A percentile compares a stretch with the other conserved stretches of the same genome.
These are phyloP conservation scores for Hypothenemus hampei DNA, from an alignment of 1,140 invertebrate species.

Conservation along the genomic window DNA sequence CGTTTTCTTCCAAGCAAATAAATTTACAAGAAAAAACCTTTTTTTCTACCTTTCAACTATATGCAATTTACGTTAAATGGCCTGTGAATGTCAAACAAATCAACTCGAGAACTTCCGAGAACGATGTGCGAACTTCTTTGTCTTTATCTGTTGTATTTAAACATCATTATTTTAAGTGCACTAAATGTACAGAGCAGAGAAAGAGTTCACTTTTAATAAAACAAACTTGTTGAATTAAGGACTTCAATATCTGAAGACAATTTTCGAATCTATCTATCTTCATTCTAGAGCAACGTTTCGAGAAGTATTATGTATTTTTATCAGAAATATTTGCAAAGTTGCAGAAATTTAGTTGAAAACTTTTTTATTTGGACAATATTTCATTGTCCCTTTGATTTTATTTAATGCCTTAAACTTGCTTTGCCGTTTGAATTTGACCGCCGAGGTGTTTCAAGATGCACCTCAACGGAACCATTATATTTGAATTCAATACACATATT, in stretches of 20 bases:
- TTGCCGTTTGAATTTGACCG: slow-evolving; percentile 32
- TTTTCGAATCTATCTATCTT: too few relatives aligned
- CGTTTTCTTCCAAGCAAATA: neutral
- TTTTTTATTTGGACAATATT: too few relatives aligned
- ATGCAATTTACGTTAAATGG: neutral
- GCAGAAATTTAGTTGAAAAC: too few relatives aligned
- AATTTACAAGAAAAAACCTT: neutral
- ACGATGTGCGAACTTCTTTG: neutral
- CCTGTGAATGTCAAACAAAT: neutral
- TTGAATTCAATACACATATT: slow-evolving; percentile 38
- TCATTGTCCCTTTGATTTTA: too few relatives aligned
- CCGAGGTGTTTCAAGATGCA: slow-evolving; percentile 36
- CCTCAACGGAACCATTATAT: slow-evolving; percentile 36
- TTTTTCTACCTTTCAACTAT: neutral
- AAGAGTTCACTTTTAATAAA: too few relatives aligned
- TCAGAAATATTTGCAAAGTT: too few relatives aligned
- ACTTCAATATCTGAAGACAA: too few relatives aligned
- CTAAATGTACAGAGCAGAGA: too few relatives aligned
- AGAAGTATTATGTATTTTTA: too few relatives aligned
- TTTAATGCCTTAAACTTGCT: too few relatives aligned
- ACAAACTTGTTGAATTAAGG: too few relatives aligned
- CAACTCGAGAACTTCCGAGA: neutral
- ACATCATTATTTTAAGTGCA: neutral
- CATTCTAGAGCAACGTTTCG: too few relatives aligned
- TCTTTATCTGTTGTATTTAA: neutral